Evolutionary conservation across 2,113 vertebrate species (phyloP).

Genomic region (Electrona antarctica): DNA sequence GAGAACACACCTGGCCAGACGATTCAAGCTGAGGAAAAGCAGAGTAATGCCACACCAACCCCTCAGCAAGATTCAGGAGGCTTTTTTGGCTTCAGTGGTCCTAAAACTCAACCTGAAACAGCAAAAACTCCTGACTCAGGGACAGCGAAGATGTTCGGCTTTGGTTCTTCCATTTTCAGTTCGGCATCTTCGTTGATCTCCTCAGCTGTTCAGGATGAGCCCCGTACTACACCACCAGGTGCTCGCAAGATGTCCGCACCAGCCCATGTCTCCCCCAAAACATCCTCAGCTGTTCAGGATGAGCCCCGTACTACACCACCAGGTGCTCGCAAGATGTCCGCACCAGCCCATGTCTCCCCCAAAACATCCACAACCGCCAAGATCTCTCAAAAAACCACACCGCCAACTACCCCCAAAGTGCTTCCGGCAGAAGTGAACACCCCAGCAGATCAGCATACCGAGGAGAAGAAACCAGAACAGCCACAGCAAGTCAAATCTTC

Average conservation of each 20-base stretch:
- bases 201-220: constrained; percentile 73
- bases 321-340: constrained; percentile 74
- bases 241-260: constrained; percentile 38
- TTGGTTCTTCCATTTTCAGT: constrained; percentile 75
- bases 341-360: constrained; percentile 59
- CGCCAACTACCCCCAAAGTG: constrained; percentile 60
- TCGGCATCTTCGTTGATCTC: constrained; percentile 77
- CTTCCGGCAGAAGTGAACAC: constrained; percentile 47
- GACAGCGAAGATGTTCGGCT: constrained; percentile 79
- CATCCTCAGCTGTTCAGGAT: constrained; percentile 71
- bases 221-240: neutral
- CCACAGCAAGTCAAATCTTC: constrained; percentile 32
- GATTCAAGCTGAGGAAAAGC: constrained; percentile 52
- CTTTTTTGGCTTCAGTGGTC: constrained; percentile 59
- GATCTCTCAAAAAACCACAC: constrained; percentile 57
- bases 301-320: constrained; percentile 69
- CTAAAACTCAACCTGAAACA: constrained; percentile 50
- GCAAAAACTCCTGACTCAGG: constrained; percentile 76
- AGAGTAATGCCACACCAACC: constrained; percentile 69
- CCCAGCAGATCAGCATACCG: neutral
- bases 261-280: constrained; percentile 61
- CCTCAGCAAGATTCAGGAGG: constrained; percentile 69
- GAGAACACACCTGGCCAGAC: constrained; percentile 62
- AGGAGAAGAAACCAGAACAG: constrained; percentile 39
- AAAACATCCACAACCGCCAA: constrained; percentile 39